phyloP scores from a whole-genome alignment of 2,113 vertebrate genomes.

The Melanostigma gelatinosum region DNA sequence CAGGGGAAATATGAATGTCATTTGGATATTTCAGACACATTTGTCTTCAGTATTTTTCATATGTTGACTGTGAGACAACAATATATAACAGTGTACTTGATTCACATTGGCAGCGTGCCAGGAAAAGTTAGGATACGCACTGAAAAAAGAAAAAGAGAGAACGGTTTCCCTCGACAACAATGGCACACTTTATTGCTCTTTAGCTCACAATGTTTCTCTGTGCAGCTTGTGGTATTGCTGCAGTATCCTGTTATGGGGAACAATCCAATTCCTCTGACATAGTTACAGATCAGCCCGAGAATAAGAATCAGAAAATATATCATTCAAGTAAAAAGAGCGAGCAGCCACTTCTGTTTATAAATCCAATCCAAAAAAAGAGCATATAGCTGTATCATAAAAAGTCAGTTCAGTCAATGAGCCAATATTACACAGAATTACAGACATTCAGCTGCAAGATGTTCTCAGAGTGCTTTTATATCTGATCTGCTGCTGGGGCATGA shows the following conservation, averaged over 20 bases:
- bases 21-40: constrained; percentile 40
- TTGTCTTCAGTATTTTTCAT: constrained; percentile 50
- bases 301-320: constrained; percentile 73
- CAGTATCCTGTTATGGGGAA: constrained; percentile 81
- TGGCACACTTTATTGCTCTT: constrained; percentile 78
- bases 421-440: constrained; percentile 60
- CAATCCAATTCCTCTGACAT: constrained; percentile 76
- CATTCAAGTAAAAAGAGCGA: constrained; percentile 55
- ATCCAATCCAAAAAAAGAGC: constrained; percentile 22
- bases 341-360: constrained; percentile 41
- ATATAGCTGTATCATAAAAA: constrained; percentile 46
- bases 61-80: constrained; percentile 58
- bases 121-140: constrained; percentile 71
- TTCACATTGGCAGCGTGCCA: constrained; percentile 69
- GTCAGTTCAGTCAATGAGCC: constrained; percentile 59
- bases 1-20: constrained; percentile 33
- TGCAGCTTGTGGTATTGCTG: constrained; percentile 72
- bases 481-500: constrained; percentile 72
- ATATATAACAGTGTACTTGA: constrained; percentile 60
- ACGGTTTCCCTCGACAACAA: constrained; percentile 77
- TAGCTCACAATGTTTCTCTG: constrained; percentile 73
- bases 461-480: constrained; percentile 65
- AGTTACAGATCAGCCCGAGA: constrained; percentile 68
- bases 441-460: constrained; percentile 62
- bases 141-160: constrained; percentile 42